These are phyloP conservation scores for Gallinago solitaria DNA, from an alignment of 2,797 vertebrate species.

Conservation along the genomic window DNA sequence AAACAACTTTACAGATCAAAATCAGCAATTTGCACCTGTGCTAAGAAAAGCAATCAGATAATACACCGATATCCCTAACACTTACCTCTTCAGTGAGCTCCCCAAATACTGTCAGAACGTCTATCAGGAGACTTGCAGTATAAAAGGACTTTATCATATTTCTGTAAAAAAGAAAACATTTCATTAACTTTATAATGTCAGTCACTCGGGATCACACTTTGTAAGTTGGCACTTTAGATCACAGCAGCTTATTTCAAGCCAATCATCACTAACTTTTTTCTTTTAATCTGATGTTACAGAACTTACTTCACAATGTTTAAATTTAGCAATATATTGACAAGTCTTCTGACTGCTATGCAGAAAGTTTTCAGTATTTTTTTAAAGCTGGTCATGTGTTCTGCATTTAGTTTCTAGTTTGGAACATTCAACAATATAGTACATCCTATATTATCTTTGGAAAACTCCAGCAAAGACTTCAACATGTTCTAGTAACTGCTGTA, in stretches of 20 bases:
- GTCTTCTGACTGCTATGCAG: not conserved
- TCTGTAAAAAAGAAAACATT: conserved; percentile 77
- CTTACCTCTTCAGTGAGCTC: conserved; percentile 95
- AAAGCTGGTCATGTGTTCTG: not conserved
- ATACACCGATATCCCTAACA: not conserved
- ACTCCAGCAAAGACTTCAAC: not conserved
- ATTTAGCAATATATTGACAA: not conserved
- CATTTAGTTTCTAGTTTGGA: not conserved
- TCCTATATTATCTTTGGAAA: not conserved
- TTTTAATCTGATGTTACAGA: not conserved
- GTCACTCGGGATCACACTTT: not conserved
- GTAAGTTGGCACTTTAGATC: not conserved
- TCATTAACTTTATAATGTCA: not conserved
- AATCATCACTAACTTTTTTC: not conserved
- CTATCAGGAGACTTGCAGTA: conserved; percentile 92
- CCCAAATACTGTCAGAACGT: conserved; percentile 93
- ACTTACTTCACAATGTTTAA: not conserved
- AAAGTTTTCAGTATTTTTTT: not conserved
- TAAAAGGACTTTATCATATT: conserved; percentile 99
- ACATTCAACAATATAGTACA: not conserved
- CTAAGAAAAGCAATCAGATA: not conserved
- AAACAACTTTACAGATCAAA: not conserved
- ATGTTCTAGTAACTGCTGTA: not conserved
- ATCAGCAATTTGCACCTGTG: not conserved
- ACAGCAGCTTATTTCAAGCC: not conserved